Conservation (phyloP, 1,140 invertebrate genomes). For the Drosophila simulans region DNA sequence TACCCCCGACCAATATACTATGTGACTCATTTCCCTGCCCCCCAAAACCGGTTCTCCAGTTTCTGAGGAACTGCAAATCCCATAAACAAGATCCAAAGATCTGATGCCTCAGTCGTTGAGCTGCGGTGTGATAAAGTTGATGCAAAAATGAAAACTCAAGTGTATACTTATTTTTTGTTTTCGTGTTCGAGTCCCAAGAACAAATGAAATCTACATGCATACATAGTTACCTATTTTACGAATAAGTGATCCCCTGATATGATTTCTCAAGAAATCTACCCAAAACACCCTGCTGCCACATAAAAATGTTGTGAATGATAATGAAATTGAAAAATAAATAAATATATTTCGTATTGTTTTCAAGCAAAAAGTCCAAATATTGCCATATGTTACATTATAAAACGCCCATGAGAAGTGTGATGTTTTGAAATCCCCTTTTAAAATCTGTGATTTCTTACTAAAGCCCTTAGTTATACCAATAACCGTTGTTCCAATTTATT, state of each 20-base stretch:
- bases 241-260: background rate
- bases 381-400: no score
- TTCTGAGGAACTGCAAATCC: background rate
- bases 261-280: background rate
- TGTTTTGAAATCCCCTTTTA: no score
- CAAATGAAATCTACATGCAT: background rate
- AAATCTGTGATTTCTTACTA: background rate
- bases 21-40: background rate
- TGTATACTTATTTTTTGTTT: constrained; percentile 33
- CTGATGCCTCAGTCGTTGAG: constrained; percentile 33
- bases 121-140: constrained; percentile 25
- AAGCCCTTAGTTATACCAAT: no score
- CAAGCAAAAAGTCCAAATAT: no score
- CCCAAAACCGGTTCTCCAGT: background rate
- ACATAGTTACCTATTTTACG: background rate
- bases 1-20: background rate
- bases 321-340: background rate
- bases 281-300: no score
- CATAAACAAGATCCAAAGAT: constrained; percentile 2
- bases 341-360: no score
- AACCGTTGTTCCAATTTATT: background rate
- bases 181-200: constrained; percentile 12
- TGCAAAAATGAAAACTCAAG: constrained; percentile 19
- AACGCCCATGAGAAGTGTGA: no score
- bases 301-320: constrained; percentile 2